Evolutionary conservation across 2,797 vertebrate genomes (phyloP).

Genomic region (Micropoecilia bifurca): DNA sequence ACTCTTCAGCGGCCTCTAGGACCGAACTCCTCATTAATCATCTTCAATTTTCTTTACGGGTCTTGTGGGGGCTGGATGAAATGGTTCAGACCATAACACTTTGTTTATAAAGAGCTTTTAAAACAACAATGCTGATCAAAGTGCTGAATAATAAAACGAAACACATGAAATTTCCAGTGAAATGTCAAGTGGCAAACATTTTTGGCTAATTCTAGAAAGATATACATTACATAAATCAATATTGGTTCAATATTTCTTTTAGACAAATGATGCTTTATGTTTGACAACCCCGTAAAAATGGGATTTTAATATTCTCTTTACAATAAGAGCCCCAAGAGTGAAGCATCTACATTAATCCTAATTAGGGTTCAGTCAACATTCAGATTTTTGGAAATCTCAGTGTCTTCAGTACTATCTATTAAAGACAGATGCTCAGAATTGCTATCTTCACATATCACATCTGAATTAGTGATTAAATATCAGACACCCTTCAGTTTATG

Average conservation of each 20-base stretch:
- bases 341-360: background rate
- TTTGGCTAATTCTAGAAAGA: background rate
- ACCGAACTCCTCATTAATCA: background rate
- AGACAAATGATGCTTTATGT: background rate
- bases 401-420: background rate
- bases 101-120: background rate
- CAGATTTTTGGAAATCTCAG: background rate
- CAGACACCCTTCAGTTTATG: background rate
- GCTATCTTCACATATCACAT: background rate
- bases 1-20: slow-evolving; percentile 15
- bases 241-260: background rate
- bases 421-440: background rate
- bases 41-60: background rate
- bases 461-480: background rate
- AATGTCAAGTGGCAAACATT: background rate
- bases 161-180: background rate
- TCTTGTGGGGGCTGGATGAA: background rate
- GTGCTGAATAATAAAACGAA: background rate
- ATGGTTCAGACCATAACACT: background rate
- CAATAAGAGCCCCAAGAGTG: background rate
- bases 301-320: background rate
- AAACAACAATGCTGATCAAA: background rate
- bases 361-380: background rate
- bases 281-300: background rate
- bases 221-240: background rate